Percentiles rank a stretch among this genome's conserved stretches.
Conservation (phyloP, 1,140 invertebrate genomes). For the Mycetomoellerius zeteki region DNA sequence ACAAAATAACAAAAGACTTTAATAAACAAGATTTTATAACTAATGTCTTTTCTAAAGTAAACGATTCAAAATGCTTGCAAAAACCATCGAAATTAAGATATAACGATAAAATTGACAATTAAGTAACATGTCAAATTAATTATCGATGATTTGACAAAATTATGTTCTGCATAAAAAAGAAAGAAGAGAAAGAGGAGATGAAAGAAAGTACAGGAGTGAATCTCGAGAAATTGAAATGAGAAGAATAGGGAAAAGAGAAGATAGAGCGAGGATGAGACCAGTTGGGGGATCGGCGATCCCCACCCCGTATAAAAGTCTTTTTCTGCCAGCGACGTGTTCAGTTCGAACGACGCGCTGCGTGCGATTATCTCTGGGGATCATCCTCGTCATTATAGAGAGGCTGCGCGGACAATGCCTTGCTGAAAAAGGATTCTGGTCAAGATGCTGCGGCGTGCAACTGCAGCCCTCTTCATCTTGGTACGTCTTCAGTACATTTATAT, state of each 20-base stretch:
- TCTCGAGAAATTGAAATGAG: conserved; percentile 7
- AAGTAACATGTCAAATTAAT: conserved; percentile 9
- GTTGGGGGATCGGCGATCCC: conserved; percentile 65
- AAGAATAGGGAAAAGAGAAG: conserved; percentile 74
- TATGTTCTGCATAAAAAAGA: not conserved
- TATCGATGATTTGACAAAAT: not conserved
- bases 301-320: conserved; percentile 77
- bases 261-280: conserved; percentile 67
- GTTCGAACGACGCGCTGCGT: conserved; percentile 72
- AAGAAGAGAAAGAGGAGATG: not conserved
- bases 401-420: conserved; percentile 58
- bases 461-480: conserved; percentile 71
- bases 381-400: conserved; percentile 47
- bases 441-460: conserved; percentile 63
- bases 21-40: not conserved
- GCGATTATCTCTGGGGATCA: conserved; percentile 64
- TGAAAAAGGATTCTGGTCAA: conserved; percentile 57
- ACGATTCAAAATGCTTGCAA: not conserved
- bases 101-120: not conserved
- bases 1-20: not conserved
- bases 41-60: not conserved
- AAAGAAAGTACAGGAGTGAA: not conserved
- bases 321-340: conserved; percentile 70
- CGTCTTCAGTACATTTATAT: not conserved
- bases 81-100: not conserved